Conservation (phyloP, 2,888 invertebrate genomes). For the Yponomeuta plumbellus region DNA sequence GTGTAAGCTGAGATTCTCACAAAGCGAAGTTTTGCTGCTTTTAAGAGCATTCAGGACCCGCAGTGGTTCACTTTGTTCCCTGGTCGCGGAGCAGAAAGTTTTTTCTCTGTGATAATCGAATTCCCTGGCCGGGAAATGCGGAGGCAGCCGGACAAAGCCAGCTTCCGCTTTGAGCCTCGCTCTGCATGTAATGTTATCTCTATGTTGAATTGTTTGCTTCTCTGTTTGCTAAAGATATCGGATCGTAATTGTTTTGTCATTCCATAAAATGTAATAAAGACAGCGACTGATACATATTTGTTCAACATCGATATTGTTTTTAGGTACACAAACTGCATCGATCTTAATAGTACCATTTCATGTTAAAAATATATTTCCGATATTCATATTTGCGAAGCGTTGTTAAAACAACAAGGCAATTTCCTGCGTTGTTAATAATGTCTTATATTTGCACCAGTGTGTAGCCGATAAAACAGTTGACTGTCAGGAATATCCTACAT, state of each 20-base stretch:
- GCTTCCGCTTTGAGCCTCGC: conserved; percentile 16
- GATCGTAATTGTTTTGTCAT: background rate
- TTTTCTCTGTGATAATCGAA: conserved; percentile 44
- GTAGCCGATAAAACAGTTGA: conserved; percentile 11
- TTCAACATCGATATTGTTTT: background rate
- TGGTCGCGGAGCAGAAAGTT: conserved; percentile 43
- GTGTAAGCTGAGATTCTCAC: conserved; percentile 32
- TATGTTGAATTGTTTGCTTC: background rate
- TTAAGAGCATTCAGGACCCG: conserved; percentile 48
- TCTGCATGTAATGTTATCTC: background rate
- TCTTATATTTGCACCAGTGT: background rate
- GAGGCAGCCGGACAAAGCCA: conserved; percentile 21
- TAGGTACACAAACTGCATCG: background rate
- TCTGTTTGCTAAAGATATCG: background rate
- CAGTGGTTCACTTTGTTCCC: conserved; percentile 55
- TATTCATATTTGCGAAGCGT: background rate
- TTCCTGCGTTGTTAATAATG: background rate
- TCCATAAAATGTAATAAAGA: background rate
- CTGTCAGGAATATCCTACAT: background rate
- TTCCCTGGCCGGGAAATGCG: conserved; percentile 31
- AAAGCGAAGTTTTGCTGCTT: conserved; percentile 44
- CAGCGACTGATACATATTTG: too few relatives aligned
- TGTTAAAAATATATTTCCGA: background rate
- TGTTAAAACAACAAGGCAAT: background rate
- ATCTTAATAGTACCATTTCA: background rate